These are phyloP conservation scores for Rhinogobius similis DNA, from an alignment of 2,113 vertebrate genomes.

Conservation along the genomic window DNA sequence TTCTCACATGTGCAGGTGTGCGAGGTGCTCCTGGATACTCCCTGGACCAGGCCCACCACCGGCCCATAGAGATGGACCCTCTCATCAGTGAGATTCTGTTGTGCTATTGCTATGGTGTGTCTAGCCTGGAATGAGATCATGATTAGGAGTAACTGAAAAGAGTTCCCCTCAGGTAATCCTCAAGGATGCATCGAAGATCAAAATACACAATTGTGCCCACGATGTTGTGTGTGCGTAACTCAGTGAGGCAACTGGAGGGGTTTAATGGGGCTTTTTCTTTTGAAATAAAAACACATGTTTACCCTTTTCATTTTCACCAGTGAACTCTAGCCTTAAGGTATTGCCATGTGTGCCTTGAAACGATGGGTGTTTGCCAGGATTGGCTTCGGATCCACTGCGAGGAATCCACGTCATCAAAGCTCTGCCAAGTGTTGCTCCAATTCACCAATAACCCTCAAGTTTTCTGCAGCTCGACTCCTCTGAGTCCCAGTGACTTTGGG, in stretches of 20 bases:
- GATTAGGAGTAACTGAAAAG: not conserved
- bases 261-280: too few relatives aligned
- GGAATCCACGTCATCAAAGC: too few relatives aligned
- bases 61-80: constrained; percentile 98
- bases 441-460: too few relatives aligned
- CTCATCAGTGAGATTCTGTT: constrained; percentile 85
- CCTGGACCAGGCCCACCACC: constrained; percentile 95
- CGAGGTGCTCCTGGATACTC: constrained; percentile 96
- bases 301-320: too few relatives aligned
- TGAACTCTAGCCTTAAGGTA: too few relatives aligned
- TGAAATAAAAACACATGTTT: too few relatives aligned
- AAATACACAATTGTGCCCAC: not conserved
- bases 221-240: not conserved
- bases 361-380: too few relatives aligned
- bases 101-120: not conserved
- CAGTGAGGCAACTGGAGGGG: not conserved
- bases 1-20: constrained; percentile 80
- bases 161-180: not conserved
- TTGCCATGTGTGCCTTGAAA: too few relatives aligned
- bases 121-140: not conserved
- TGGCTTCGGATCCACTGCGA: too few relatives aligned
- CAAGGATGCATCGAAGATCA: not conserved
- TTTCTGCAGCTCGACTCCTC: too few relatives aligned
- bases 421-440: too few relatives aligned
- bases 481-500: too few relatives aligned